Evolutionary conservation across 2,797 vertebrate genomes (phyloP), one percentile per base, ranked within the genome.

Genomic region (Coregonus sp.): DNA sequence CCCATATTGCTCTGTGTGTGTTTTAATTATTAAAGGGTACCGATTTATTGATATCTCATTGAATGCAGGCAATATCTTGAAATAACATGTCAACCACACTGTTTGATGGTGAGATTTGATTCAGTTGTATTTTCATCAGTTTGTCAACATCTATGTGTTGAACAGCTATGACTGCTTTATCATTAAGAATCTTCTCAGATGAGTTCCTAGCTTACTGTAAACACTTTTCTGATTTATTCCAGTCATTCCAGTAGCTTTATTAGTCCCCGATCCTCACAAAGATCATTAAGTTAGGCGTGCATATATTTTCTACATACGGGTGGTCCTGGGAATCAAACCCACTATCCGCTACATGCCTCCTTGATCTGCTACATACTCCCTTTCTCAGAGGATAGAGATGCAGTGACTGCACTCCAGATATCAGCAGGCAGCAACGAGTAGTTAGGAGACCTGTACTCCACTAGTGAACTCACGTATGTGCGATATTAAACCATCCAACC

Each of bases 21-120:
- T 74, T 78, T 91, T 74, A 85, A 91, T 86, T 87, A 87, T 86
- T 76, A n/a, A 85, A 75, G 54, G 77, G 35, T 25, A 31, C 65
- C 76, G 52, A 88, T 74, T 47, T 80, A 77, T 51, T 51, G 40
- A 47, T 12, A 47, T 47, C 40, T 3, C 40, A 3, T 2, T 78
- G 73, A 69, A 73, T 70, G 20, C 15, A 29, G 71, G 75, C 73
- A 76, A 74, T 82, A 78, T 70, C 20, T 69, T 71, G 72, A 70
- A 82, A 78, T 82, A 47, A 78, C 70, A 47, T 47, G 52, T 66
- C 51, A 65, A 65, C 73, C 18, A 71, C 40, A 47, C 29, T 47
- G 75, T 51, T 33, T 12, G 9, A 66, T 78, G 50, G 51, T 52
- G 61, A 9, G 59, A 4, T 9, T 73, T 33, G 40, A 47, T 47